phyloP scores from a whole-genome alignment of 92 coral and sea anemone genomes.

The Zoanthus sociatus region DNA sequence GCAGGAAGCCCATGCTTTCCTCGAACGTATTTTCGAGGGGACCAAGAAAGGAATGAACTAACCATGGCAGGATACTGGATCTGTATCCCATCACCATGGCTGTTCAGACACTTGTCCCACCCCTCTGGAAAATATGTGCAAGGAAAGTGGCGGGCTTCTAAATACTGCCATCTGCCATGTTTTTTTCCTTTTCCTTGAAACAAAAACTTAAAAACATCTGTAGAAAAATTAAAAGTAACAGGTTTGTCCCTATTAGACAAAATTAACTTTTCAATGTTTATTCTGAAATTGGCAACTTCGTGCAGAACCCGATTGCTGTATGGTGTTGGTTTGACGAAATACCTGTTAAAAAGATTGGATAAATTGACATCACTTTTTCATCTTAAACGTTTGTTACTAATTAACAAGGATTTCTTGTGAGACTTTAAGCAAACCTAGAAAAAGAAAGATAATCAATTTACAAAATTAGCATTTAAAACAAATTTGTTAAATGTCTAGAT shows the following conservation, averaged over 20 bases:
- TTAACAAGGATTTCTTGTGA: not conserved
- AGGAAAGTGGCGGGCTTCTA: slow-evolving; percentile 28
- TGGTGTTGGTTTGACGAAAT: not conserved
- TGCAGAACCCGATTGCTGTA: not conserved
- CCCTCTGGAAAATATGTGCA: slow-evolving; percentile 38
- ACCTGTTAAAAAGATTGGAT: slow-evolving; percentile 1
- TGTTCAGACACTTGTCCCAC: slow-evolving; percentile 31
- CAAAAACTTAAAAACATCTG: slow-evolving; percentile 39
- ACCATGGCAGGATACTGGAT: slow-evolving; percentile 38
- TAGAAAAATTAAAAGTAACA: slow-evolving; percentile 6
- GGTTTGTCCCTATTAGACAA: slow-evolving; percentile 11
- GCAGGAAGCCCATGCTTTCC: slow-evolving; percentile 16
- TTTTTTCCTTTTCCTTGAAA: slow-evolving; percentile 32
- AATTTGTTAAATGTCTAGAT: too few relatives aligned
- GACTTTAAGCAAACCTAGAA: not conserved
- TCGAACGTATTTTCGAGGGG: slow-evolving; percentile 39
- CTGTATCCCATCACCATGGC: slow-evolving; percentile 40
- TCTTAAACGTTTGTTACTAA: not conserved
- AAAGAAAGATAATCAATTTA: too few relatives aligned
- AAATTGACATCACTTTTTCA: not conserved
- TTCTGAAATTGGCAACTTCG: slow-evolving; percentile 13
- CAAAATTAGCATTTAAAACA: too few relatives aligned
- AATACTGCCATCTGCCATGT: slow-evolving; percentile 38
- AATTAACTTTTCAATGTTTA: not conserved
- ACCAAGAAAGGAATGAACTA: slow-evolving; percentile 41